Conservation (phyloP, 2,797 vertebrate species). For the Centroberyx gerrardi region DNA sequence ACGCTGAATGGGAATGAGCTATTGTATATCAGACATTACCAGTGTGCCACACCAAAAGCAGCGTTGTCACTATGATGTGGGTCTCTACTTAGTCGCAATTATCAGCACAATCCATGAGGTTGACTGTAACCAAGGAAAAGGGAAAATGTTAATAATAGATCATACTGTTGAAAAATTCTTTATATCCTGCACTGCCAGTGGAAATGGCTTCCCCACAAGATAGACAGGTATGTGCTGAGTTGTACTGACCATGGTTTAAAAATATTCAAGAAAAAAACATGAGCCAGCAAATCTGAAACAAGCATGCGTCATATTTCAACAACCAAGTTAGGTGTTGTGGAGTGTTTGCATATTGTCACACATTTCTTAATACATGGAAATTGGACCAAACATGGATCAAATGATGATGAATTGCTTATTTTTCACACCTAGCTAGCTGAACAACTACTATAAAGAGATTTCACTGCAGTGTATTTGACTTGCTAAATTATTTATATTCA, state of each 20-base stretch:
- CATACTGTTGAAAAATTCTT: too few species aligned
- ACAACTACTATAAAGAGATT: not conserved
- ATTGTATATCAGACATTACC: not conserved
- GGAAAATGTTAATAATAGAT: too few species aligned
- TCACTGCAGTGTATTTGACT: not conserved
- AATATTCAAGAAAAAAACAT: not conserved
- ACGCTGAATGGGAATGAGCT: not conserved
- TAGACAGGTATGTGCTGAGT: too few species aligned
- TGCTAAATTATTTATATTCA: constrained; percentile 2
- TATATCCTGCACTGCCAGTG: too few species aligned
- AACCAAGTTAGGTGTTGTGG: not conserved
- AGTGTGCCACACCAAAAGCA: not conserved
- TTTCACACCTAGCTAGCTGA: not conserved
- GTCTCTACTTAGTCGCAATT: too few species aligned
- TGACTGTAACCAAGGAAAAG: too few species aligned
- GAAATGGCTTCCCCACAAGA: too few species aligned
- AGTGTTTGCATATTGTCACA: not conserved
- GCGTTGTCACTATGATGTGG: not conserved
- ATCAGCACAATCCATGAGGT: too few species aligned
- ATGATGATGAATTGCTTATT: not conserved
- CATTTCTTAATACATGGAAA: not conserved
- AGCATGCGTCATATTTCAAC: not conserved
- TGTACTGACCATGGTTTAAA: not conserved
- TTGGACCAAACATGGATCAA: not conserved
- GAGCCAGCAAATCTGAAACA: not conserved